A percentile compares a stretch with the other conserved stretches of the same genome.
phyloP scores from a whole-genome alignment of 2,888 invertebrate species.

The Eupithecia pulchellata region DNA sequence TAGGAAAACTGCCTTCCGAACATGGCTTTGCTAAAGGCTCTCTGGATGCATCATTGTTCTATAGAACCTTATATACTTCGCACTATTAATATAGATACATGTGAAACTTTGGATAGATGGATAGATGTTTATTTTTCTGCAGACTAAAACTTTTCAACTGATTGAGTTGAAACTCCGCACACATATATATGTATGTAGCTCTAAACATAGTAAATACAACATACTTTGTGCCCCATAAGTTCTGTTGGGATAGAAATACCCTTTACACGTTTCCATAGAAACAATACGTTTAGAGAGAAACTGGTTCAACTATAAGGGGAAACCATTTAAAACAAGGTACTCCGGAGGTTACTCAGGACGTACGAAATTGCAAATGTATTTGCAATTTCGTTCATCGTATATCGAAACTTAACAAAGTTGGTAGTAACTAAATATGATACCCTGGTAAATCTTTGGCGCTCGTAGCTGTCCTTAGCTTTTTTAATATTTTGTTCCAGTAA shows the following conservation, averaged over 20 bases:
- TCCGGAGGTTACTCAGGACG: not conserved
- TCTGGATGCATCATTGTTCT: not conserved
- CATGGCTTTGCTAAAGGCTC: not conserved
- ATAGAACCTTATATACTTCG: not conserved
- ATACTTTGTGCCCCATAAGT: not conserved
- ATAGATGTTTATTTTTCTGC: not conserved
- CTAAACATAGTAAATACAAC: not conserved
- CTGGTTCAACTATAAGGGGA: not conserved
- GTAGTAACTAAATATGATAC: slow-evolving; percentile 12
- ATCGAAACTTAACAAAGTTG: not conserved
- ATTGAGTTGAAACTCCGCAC: not conserved
- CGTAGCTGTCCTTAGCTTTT: slow-evolving; percentile 45
- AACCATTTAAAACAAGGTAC: not conserved
- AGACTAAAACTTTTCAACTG: too few relatives aligned
- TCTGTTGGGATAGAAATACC: not conserved
- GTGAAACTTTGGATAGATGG: not conserved
- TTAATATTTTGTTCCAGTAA: slow-evolving; percentile 56
- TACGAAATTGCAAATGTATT: not conserved
- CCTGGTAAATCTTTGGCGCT: slow-evolving; percentile 36
- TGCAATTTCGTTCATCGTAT: too few relatives aligned
- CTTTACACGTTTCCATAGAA: not conserved
- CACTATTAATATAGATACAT: not conserved
- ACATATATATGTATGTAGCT: too few relatives aligned
- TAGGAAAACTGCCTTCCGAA: not conserved
- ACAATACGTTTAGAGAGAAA: not conserved